phyloP scores from a whole-genome alignment of 2,888 invertebrate species.

The Drosophila peninsularis region DNA sequence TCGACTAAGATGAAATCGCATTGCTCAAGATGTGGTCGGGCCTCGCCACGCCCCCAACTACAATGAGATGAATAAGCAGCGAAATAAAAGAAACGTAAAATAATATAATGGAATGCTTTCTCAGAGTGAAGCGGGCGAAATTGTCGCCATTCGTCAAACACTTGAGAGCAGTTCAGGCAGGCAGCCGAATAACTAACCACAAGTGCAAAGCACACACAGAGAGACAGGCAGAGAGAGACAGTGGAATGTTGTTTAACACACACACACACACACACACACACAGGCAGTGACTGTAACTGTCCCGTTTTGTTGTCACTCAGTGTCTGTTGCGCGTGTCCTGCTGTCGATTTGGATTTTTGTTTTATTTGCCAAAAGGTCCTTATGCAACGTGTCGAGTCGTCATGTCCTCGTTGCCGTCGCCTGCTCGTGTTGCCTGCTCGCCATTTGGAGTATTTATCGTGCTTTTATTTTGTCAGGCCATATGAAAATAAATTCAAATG shows the following conservation, averaged over 20 bases:
- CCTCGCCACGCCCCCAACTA: slow-evolving; percentile 1
- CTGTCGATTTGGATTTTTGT: slow-evolving; percentile 15
- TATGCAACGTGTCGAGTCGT: slow-evolving; percentile 60
- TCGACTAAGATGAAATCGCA: slow-evolving; percentile 27
- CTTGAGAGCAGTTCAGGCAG: slow-evolving; percentile 39
- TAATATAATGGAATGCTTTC: slow-evolving; percentile 28
- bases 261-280: slow-evolving; percentile 40
- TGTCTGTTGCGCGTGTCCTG: slow-evolving; percentile 34
- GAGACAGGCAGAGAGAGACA: neutral
- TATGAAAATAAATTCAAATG: slow-evolving; percentile 81
- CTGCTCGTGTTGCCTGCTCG: slow-evolving; percentile 12
- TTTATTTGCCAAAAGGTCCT: slow-evolving; percentile 30
- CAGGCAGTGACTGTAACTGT: slow-evolving; percentile 47
- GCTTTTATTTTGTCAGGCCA: slow-evolving; percentile 77
- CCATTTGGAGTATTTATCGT: slow-evolving; percentile 70
- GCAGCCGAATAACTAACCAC: slow-evolving; percentile 68
- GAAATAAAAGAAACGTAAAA: slow-evolving; percentile 6
- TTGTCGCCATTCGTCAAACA: slow-evolving; percentile 52
- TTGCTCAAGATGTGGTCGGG: neutral
- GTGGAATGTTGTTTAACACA: neutral
- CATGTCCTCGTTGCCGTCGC: slow-evolving; percentile 36
- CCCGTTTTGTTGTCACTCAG: slow-evolving; percentile 63
- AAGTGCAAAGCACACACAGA: slow-evolving; percentile 49
- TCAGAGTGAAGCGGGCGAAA: slow-evolving; percentile 21
- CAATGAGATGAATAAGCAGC: neutral